Conservation (phyloP, 2,797 vertebrate genomes). For the Gila robusta region DNA sequence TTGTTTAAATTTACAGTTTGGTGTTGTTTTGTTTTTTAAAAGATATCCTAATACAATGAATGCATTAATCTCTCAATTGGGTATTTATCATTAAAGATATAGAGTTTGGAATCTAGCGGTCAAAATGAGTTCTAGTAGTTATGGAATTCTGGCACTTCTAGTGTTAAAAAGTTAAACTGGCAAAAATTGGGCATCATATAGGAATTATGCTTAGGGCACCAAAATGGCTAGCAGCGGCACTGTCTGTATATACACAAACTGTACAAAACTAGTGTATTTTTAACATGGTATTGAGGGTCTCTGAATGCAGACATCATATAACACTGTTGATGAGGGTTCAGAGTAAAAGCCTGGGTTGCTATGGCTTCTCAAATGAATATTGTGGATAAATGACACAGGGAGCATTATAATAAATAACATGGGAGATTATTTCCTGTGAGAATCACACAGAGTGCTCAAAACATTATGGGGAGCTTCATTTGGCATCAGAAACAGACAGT, state of each 20-base stretch:
- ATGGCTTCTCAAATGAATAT: slow-evolving; percentile 41
- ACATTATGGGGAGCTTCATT: slow-evolving; percentile 57
- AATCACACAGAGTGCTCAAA: slow-evolving; percentile 46
- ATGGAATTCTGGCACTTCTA: no score
- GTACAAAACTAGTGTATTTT: not conserved
- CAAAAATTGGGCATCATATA: no score
- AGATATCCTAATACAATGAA: no score
- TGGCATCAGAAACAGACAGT: slow-evolving; percentile 60
- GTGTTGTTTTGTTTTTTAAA: no score
- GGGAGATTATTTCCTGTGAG: slow-evolving; percentile 50
- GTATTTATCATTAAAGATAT: no score
- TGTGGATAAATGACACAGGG: slow-evolving; percentile 38
- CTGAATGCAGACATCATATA: not conserved
- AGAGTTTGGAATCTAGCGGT: no score
- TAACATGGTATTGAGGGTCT: not conserved
- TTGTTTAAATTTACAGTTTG: no score
- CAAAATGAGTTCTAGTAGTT: no score
- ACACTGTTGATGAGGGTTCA: slow-evolving; percentile 10
- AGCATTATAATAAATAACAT: slow-evolving; percentile 58
- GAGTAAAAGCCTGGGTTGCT: slow-evolving; percentile 24
- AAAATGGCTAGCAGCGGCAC: no score
- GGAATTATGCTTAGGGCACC: no score
- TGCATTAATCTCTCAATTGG: no score
- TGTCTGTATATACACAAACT: not conserved
- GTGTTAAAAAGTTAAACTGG: no score